Conservation (phyloP, 2,888 invertebrate species). For the Agriopis marginaria region DNA sequence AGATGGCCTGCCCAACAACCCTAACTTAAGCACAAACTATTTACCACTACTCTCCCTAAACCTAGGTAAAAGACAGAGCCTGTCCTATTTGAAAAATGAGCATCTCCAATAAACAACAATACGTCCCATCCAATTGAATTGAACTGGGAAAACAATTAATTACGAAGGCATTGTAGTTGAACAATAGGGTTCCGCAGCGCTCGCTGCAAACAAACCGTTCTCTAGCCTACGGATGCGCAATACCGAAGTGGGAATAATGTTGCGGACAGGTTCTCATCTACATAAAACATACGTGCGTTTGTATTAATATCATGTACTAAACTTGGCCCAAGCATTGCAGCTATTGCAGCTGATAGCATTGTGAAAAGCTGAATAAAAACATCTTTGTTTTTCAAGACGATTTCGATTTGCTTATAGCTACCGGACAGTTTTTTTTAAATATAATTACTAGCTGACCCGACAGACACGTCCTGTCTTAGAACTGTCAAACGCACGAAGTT, state of each 20-base stretch:
- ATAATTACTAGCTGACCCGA: too few relatives aligned
- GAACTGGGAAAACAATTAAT: slow-evolving; percentile 45
- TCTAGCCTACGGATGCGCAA: slow-evolving; percentile 25
- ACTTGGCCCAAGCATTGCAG: too few relatives aligned
- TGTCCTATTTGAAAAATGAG: slow-evolving; percentile 26
- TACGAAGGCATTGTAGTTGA: slow-evolving; percentile 41
- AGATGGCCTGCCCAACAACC: too few relatives aligned
- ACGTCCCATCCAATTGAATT: slow-evolving; percentile 29
- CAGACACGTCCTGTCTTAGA: too few relatives aligned
- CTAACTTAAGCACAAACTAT: neutral
- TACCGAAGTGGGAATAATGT: slow-evolving; percentile 22
- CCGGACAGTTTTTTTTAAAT: too few relatives aligned
- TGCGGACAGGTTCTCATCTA: slow-evolving; percentile 13
- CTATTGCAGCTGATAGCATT: too few relatives aligned
- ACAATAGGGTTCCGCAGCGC: slow-evolving; percentile 41
- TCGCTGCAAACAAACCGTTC: slow-evolving; percentile 42
- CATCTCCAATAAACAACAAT: slow-evolving; percentile 35
- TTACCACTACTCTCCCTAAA: neutral
- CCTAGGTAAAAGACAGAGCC: slow-evolving; percentile 7
- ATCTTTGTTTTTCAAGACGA: too few relatives aligned
- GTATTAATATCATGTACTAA: too few relatives aligned
- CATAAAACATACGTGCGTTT: neutral
- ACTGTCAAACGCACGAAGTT: too few relatives aligned
- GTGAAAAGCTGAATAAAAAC: too few relatives aligned
- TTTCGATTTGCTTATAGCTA: too few relatives aligned